These are phyloP conservation scores for Heloderma charlesbogerti DNA, from an alignment of 2,113 vertebrate species.

Conservation along the genomic window DNA sequence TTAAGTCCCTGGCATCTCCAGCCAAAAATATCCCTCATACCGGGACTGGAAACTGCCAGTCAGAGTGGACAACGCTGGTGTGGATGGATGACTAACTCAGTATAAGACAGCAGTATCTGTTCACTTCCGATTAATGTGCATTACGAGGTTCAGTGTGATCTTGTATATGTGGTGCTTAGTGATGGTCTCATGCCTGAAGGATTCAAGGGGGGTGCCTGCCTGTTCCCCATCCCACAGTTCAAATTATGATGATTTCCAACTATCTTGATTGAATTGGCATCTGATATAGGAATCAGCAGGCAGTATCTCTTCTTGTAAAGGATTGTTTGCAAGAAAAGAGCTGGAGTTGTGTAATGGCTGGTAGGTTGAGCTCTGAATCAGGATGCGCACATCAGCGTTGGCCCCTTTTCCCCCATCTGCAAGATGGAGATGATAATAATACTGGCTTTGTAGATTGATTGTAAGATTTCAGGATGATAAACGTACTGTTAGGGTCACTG, in stretches of 20 bases:
- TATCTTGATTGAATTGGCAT: not conserved
- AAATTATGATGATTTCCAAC: not conserved
- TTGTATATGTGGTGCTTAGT: too few species aligned
- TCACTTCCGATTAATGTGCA: too few species aligned
- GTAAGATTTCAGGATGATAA: not conserved
- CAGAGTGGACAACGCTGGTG: not conserved
- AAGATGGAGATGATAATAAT: too few species aligned
- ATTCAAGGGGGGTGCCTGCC: too few species aligned
- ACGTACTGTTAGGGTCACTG: not conserved
- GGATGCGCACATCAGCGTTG: not conserved
- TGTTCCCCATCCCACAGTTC: too few species aligned
- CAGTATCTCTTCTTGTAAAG: not conserved
- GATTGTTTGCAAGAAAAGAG: not conserved
- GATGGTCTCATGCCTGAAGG: too few species aligned
- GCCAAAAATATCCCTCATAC: not conserved
- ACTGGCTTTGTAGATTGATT: not conserved
- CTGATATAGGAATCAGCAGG: not conserved
- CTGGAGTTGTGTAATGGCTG: not conserved
- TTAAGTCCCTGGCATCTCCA: too few species aligned
- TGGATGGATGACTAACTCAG: too few species aligned
- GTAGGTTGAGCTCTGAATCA: not conserved
- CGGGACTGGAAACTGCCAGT: not conserved
- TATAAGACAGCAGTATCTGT: too few species aligned
- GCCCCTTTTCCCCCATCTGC: too few species aligned
- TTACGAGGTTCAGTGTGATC: too few species aligned